Conservation (phyloP, 2,113 vertebrate species). For the Hydropotes inermis region DNA sequence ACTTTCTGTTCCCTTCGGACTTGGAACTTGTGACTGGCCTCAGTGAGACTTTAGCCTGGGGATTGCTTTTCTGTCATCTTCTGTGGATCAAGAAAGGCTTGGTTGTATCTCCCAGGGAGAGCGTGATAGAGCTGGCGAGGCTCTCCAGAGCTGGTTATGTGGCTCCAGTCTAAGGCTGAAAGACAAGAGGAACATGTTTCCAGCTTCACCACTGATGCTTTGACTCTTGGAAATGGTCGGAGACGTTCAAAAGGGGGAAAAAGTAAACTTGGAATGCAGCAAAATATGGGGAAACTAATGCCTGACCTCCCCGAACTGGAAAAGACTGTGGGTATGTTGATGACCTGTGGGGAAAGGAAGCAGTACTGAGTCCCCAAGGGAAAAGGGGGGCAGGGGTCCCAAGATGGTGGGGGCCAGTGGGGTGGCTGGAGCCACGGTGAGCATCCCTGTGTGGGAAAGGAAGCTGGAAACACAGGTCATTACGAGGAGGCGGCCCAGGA, state of each 20-base stretch:
- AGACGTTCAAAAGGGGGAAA: neutral
- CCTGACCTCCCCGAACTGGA: neutral
- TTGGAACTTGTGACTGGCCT: neutral
- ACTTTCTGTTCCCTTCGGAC: neutral
- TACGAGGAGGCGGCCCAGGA: neutral
- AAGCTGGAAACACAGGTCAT: neutral
- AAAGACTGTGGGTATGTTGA: neutral
- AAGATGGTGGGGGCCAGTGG: neutral
- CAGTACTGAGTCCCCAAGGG: neutral
- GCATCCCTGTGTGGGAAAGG: neutral
- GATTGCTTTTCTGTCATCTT: neutral
- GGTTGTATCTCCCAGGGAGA: neutral
- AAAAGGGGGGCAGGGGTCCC: too few relatives aligned
- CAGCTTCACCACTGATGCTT: neutral
- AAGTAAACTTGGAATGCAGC: neutral
- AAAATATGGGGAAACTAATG: neutral
- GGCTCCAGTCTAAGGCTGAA: neutral
- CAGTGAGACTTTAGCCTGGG: neutral
- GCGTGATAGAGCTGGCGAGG: fast-evolving
- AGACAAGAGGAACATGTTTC: neutral
- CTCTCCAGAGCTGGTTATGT: neutral
- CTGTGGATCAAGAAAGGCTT: neutral
- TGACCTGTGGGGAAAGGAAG: neutral
- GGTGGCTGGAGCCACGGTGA: too few relatives aligned
- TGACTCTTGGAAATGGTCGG: neutral